These are phyloP conservation scores for Podotricha telesiphe DNA, from an alignment of 2,888 invertebrate species.

Conservation along the genomic window DNA sequence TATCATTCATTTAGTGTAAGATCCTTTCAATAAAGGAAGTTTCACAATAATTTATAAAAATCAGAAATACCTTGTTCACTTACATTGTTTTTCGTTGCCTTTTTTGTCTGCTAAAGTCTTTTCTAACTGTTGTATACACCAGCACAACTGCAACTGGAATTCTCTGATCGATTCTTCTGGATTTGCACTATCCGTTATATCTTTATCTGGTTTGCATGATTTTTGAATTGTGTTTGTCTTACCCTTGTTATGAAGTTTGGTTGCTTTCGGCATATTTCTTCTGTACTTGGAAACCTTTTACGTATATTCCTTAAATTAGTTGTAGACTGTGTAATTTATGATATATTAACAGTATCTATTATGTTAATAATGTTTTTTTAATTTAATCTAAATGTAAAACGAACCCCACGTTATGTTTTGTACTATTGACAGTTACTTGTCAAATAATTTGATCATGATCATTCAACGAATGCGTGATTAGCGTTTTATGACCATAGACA, in stretches of 20 bases:
- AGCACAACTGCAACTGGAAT: slow-evolving; percentile 90
- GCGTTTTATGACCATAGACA: slow-evolving; percentile 11
- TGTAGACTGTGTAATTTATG: neutral
- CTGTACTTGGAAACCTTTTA: slow-evolving; percentile 5
- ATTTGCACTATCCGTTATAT: slow-evolving; percentile 55
- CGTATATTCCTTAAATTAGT: neutral
- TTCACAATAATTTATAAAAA: neutral
- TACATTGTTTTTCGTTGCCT: slow-evolving; percentile 84
- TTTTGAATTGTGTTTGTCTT: slow-evolving; percentile 71
- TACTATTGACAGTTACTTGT: slow-evolving; percentile 45
- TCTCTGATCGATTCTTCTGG: slow-evolving; percentile 84
- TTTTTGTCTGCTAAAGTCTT: slow-evolving; percentile 83
- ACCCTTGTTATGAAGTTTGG: slow-evolving; percentile 73
- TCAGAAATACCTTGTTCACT: slow-evolving; percentile 45
- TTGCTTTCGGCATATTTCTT: slow-evolving; percentile 72
- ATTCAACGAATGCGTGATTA: slow-evolving; percentile 14
- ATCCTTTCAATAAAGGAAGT: neutral
- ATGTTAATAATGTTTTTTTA: neutral
- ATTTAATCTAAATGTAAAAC: slow-evolving; percentile 10
- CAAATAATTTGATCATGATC: slow-evolving; percentile 14
- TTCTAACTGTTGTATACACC: slow-evolving; percentile 91
- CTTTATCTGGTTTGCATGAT: slow-evolving; percentile 62
- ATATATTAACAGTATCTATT: slow-evolving; percentile 7
- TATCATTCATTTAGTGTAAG: too few species aligned
- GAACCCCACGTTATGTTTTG: slow-evolving; percentile 59